A percentile compares a stretch with the other conserved stretches of the same genome.
Conservation (phyloP, 2,113 vertebrate species). For the Cariama cristata region DNA sequence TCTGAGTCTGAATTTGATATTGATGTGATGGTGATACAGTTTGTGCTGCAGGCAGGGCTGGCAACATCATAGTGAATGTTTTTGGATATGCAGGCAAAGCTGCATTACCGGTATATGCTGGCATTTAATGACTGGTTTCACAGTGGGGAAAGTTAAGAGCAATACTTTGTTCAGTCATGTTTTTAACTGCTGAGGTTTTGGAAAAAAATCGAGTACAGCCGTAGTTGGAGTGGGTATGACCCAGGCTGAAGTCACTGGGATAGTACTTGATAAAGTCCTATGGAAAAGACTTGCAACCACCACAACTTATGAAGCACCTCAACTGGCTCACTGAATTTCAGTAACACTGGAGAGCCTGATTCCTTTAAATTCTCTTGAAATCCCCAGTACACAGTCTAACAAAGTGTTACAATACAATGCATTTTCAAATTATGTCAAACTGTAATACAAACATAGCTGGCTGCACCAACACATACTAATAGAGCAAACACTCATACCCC, state of each 20-base stretch:
- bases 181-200: background rate
- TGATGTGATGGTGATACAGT: background rate
- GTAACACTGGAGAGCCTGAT: background rate
- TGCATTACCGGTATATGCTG: background rate
- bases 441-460: conserved; percentile 37
- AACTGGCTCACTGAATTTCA: background rate
- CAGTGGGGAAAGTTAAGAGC: background rate
- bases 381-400: background rate
- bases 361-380: background rate
- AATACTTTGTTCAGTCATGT: background rate
- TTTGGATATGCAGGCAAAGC: background rate
- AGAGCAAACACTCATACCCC: background rate
- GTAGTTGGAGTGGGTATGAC: background rate
- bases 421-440: conserved; percentile 40
- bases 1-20: background rate
- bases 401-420: background rate
- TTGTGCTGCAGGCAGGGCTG: background rate
- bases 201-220: background rate
- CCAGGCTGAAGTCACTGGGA: background rate
- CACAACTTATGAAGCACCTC: background rate
- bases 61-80: background rate
- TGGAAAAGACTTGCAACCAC: background rate
- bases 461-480: conserved; percentile 36
- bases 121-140: background rate
- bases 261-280: background rate